Percentiles rank a stretch among this genome's conserved stretches.
phyloP scores from a whole-genome alignment of 1,140 invertebrate species.

The Bombyx mori region DNA sequence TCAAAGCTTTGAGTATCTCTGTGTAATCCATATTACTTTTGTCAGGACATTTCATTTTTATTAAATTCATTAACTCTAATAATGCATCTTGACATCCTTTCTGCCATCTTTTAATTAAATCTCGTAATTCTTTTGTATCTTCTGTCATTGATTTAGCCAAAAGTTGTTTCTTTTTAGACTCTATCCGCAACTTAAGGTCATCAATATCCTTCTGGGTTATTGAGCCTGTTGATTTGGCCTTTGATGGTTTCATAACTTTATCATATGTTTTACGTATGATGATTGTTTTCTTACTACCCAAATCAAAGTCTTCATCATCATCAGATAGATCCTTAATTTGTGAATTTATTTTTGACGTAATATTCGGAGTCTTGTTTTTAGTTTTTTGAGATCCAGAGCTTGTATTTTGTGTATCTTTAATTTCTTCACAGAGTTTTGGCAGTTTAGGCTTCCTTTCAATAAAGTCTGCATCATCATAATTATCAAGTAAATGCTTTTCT shows the following conservation, averaged over 20 bases:
- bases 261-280: constrained; percentile 47
- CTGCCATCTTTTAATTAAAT: constrained; percentile 59
- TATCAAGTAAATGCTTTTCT: too few species aligned
- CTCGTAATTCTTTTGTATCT: constrained; percentile 49
- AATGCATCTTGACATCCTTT: constrained; percentile 58
- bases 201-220: constrained; percentile 60
- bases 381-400: constrained; percentile 9
- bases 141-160: constrained; percentile 39
- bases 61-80: constrained; percentile 49
- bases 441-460: constrained; percentile 10
- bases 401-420: constrained; percentile 2
- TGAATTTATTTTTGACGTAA: constrained; percentile 15
- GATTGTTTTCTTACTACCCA: constrained; percentile 41
- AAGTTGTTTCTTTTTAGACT: constrained; percentile 49
- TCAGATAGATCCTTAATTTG: constrained; percentile 13
- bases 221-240: constrained; percentile 59
- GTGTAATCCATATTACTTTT: constrained; percentile 50
- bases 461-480: constrained; percentile 46
- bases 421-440: constrained; percentile 5
- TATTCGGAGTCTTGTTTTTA: constrained; percentile 1
- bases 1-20: constrained; percentile 51
- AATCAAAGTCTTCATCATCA: constrained; percentile 51
- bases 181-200: constrained; percentile 44
- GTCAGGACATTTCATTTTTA: constrained; percentile 51
- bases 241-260: constrained; percentile 40